Evolutionary conservation across 2,113 vertebrate genomes (phyloP).

Genomic region (Hyperoodon ampullatus): DNA sequence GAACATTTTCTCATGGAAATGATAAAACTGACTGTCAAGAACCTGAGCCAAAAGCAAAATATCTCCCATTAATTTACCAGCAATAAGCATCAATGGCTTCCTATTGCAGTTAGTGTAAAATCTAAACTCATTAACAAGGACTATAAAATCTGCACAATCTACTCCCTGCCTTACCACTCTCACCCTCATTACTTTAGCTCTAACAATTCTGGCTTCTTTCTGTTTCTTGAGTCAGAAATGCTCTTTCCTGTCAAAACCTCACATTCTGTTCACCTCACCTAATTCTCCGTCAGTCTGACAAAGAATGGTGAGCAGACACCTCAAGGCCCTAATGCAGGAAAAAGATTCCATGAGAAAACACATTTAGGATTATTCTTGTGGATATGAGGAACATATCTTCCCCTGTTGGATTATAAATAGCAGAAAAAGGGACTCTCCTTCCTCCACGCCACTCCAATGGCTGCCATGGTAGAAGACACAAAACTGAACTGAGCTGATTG

Average conservation of each 20-base stretch:
- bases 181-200: not conserved
- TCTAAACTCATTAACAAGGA: not conserved
- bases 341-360: not conserved
- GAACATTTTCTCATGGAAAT: slow-evolving; percentile 1
- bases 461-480: not conserved
- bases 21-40: not conserved
- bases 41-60: slow-evolving; percentile 14
- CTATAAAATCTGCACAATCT: not conserved
- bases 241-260: not conserved
- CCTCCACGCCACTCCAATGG: not conserved
- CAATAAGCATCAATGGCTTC: not conserved
- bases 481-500: not conserved
- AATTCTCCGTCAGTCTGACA: not conserved
- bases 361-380: not conserved
- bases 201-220: not conserved
- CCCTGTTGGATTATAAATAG: not conserved
- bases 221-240: not conserved
- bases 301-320: not conserved
- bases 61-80: not conserved
- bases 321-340: not conserved
- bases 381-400: not conserved
- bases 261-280: not conserved
- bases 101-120: not conserved
- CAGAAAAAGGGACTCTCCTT: not conserved
- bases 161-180: not conserved